Percentiles rank a stretch among this genome's conserved stretches.
Conservation (phyloP, 2,888 invertebrate genomes). For the Noctua comes region DNA sequence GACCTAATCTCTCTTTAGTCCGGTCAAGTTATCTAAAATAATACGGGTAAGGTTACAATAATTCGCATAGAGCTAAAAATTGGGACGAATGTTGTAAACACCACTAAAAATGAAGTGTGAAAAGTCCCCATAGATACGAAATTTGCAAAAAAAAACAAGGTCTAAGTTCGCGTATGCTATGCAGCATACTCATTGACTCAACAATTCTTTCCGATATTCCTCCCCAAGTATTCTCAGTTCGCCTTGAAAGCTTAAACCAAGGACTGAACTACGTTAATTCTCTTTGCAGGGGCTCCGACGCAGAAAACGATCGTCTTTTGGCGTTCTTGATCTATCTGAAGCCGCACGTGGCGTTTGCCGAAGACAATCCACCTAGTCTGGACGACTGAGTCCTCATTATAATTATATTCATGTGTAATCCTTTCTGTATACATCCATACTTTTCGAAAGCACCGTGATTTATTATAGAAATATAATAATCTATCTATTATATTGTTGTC, state of each 20-base stretch:
- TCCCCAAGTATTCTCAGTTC: not conserved
- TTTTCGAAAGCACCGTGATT: constrained; percentile 51
- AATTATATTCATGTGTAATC: constrained; percentile 14
- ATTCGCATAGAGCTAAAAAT: too few species aligned
- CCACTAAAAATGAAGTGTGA: too few species aligned
- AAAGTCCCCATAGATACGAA: too few species aligned
- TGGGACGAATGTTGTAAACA: too few species aligned
- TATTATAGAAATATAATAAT: constrained; percentile 45
- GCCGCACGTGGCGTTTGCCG: constrained; percentile 74
- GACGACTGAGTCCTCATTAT: constrained; percentile 60
- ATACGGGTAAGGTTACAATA: too few species aligned
- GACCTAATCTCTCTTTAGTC: too few species aligned
- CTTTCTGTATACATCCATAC: constrained; percentile 18
- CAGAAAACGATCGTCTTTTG: constrained; percentile 80
- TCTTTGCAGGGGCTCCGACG: constrained; percentile 75
- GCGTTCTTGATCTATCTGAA: constrained; percentile 82
- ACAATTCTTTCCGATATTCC: not conserved
- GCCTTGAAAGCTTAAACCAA: not conserved
- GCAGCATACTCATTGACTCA: not conserved
- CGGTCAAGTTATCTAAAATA: too few species aligned
- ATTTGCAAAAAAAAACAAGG: too few species aligned
- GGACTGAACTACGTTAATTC: not conserved
- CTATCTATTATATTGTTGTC: constrained; percentile 42
- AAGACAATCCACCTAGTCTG: constrained; percentile 64
- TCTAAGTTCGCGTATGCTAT: too few species aligned